These are phyloP conservation scores for Prochilodus magdalenae DNA, from an alignment of 2,113 vertebrate species.

Conservation along the genomic window DNA sequence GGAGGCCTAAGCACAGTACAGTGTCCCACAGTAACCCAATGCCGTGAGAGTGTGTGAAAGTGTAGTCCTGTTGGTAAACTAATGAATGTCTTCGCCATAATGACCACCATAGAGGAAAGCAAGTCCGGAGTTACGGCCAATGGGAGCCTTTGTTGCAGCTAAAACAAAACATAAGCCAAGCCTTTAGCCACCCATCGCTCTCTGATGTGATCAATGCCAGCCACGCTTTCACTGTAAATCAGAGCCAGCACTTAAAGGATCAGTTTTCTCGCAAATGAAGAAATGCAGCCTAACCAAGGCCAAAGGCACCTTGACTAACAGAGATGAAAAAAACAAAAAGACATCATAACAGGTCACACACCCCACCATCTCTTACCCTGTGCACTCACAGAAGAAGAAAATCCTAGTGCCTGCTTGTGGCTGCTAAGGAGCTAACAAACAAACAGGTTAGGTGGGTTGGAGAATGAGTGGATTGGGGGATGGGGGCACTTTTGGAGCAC, in stretches of 20 bases:
- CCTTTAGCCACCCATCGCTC: slow-evolving; percentile 35
- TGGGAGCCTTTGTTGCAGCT: neutral
- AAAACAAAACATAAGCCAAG: neutral
- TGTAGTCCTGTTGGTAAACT: slow-evolving; percentile 39
- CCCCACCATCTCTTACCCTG: neutral
- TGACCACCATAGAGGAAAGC: slow-evolving; percentile 4
- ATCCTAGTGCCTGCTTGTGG: neutral
- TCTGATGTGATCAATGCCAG: slow-evolving; percentile 52
- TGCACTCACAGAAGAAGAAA: neutral
- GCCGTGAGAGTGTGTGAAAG: slow-evolving; percentile 14
- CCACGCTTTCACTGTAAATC: slow-evolving; percentile 37
- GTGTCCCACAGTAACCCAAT: slow-evolving; percentile 24
- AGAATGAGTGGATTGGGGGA: too few species aligned
- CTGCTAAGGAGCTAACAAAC: neutral
- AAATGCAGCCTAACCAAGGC: slow-evolving; percentile 27
- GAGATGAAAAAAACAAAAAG: neutral
- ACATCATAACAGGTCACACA: neutral
- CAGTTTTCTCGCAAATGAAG: slow-evolving; percentile 53
- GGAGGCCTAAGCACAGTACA: neutral
- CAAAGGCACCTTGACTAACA: slow-evolving; percentile 55
- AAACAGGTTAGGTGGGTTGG: neutral
- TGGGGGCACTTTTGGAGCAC: neutral
- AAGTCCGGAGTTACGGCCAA: neutral
- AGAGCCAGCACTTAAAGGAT: slow-evolving; percentile 57
- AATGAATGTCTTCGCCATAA: slow-evolving; percentile 30